Conservation (phyloP, 2,113 vertebrate genomes). For the Rhizomys pruinosus region DNA sequence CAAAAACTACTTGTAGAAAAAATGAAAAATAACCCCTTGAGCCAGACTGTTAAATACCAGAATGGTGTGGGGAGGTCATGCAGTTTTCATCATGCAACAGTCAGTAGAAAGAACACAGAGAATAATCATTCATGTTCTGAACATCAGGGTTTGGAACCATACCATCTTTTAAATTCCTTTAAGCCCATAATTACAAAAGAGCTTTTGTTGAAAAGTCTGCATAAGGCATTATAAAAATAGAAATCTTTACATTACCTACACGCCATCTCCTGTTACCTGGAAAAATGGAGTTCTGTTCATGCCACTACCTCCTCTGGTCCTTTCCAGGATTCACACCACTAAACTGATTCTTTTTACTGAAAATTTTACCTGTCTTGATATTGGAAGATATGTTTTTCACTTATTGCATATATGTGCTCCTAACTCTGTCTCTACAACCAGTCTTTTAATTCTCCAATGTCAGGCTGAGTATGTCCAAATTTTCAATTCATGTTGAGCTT, state of each 20-base stretch:
- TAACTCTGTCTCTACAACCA: neutral
- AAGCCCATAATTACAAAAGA: slow-evolving; percentile 50
- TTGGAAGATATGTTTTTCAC: neutral
- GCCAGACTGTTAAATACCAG: slow-evolving; percentile 1
- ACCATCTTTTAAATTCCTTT: slow-evolving; percentile 42
- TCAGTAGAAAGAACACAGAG: neutral
- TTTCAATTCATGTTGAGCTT: slow-evolving; percentile 3
- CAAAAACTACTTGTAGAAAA: slow-evolving; percentile 40
- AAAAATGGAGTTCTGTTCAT: neutral
- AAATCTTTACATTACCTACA: neutral
- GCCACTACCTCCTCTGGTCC: neutral
- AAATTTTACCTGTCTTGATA: slow-evolving; percentile 3
- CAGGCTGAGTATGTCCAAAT: neutral
- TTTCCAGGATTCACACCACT: neutral
- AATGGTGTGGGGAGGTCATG: neutral
- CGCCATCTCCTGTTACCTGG: neutral
- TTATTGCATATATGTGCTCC: neutral
- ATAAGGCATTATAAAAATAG: slow-evolving; percentile 46
- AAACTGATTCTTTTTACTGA: slow-evolving; percentile 35
- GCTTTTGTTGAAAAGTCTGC: slow-evolving; percentile 47
- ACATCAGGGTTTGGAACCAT: slow-evolving; percentile 4
- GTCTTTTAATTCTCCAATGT: neutral
- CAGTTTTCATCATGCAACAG: slow-evolving; percentile 47
- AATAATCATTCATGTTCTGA: slow-evolving; percentile 33
- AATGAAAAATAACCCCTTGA: slow-evolving; percentile 38